Percentiles rank a stretch among this genome's conserved stretches.
These are phyloP conservation scores for Cataglyphis rosenhaueri DNA, from an alignment of 2,888 invertebrate species.

Conservation along the genomic window DNA sequence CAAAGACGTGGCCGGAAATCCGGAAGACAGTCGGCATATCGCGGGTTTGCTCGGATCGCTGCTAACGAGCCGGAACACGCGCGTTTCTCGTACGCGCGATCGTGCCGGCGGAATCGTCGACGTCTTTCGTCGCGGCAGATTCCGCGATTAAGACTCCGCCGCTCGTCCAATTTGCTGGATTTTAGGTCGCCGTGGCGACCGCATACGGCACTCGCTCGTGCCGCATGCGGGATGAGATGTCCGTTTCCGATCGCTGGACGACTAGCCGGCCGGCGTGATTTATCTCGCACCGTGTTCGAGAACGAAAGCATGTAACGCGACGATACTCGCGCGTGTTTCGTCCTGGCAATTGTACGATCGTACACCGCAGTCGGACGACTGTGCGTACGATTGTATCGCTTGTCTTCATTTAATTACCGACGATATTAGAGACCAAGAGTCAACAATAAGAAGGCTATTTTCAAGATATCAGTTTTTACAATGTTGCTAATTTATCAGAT, in stretches of 20 bases:
- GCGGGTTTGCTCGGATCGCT: constrained; percentile 52
- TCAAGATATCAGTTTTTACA: background rate
- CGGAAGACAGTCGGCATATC: constrained; percentile 7
- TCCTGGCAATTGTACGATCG: background rate
- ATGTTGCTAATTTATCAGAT: background rate
- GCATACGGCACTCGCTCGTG: constrained; percentile 29
- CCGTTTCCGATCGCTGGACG: constrained; percentile 34
- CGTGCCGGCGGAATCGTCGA: constrained; percentile 54
- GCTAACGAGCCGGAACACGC: constrained; percentile 71
- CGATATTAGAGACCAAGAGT: background rate
- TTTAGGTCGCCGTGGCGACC: constrained; percentile 52
- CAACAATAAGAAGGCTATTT: background rate
- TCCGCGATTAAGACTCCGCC: constrained; percentile 60
- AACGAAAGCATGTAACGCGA: constrained; percentile 30
- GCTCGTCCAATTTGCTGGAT: constrained; percentile 74
- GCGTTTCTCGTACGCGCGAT: constrained; percentile 62
- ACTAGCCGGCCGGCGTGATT: constrained; percentile 39
- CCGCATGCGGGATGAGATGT: constrained; percentile 39
- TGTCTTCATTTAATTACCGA: background rate
- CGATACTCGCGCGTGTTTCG: constrained; percentile 16
- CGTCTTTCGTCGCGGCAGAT: constrained; percentile 65
- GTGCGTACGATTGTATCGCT: background rate
- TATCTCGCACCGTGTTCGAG: constrained; percentile 38
- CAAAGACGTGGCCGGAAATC: background rate
- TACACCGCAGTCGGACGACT: background rate